Evolutionary conservation across 2,797 vertebrate genomes (phyloP), one percentile per base, ranked within the genome.

Genomic region (Enteromius thamalakanensis): DNA sequence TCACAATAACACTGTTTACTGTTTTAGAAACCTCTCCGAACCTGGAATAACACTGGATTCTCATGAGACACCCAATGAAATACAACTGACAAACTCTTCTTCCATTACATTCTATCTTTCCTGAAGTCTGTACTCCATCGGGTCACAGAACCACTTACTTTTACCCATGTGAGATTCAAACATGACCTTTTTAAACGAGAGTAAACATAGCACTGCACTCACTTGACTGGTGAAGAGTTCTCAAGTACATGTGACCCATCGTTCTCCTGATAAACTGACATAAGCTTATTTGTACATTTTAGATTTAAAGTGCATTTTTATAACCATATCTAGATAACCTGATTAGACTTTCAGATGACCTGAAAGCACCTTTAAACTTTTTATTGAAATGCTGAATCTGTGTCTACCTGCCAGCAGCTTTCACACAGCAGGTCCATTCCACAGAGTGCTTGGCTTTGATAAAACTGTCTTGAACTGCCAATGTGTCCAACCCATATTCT

Each of bases 391-490:
- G 42, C 26, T 65, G 64, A 74, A 81, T 37, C 40, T 81, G 12
- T 72, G 12, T 64, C 15, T 55, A 21, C 34, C 49, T n/a, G 68
- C 68, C 67, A 65, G 23, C 19, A n/a, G 42, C 4, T 40, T 11
- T 69, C 53, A 72, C 40, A 81, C 60, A 53, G 29, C 12, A 83
- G 86, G 82, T 82, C 92, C 88, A 90, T 91, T 91, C 87, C 65
- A 86, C 19, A 51, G 19, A 45, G 21, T 70, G 55, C 23, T 42
- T 42, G 40, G 53, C 26, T 90, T 90, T 92, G 88, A 92, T 91
- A 8, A 92, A 91, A 89, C 87, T 89, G 90, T 91, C 88, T 87
- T 82, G 87, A 90, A 87, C 89, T 88, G 58, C 90, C 85, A 87
- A 81, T 86, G 68, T 37, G 29, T 68, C n/a, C 53, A 37, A 79